phyloP scores from a whole-genome alignment of 2,797 vertebrate genomes.

The Tapera naevia region DNA sequence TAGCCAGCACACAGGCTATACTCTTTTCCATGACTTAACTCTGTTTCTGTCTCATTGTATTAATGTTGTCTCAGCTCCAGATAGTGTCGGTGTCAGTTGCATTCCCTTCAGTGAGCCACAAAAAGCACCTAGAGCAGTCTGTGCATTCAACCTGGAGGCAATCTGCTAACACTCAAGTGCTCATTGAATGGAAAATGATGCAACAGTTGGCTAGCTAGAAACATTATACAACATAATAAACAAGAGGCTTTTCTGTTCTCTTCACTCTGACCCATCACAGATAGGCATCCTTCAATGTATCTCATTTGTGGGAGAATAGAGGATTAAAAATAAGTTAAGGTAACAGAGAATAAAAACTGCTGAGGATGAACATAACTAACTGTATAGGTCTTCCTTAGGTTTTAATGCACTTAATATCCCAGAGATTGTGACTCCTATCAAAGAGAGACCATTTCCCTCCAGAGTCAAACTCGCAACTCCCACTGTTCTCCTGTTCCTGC shows the following conservation, averaged over 20 bases:
- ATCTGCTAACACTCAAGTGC: conserved; percentile 59
- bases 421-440: neutral
- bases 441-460: neutral
- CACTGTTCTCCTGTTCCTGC: too few relatives aligned
- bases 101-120: conserved; percentile 56
- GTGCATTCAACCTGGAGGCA: conserved; percentile 58
- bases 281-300: neutral
- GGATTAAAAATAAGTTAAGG: neutral
- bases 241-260: neutral
- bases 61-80: neutral
- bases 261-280: neutral
- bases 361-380: neutral
- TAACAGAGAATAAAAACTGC: neutral
- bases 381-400: neutral
- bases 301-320: neutral
- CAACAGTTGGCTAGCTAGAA: conserved; percentile 57
- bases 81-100: conserved; percentile 12
- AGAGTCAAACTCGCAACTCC: neutral
- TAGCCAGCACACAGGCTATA: neutral
- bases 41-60: neutral
- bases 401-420: neutral
- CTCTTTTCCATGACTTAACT: neutral
- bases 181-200: conserved; percentile 65
- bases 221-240: conserved; percentile 24
- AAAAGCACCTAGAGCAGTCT: conserved; percentile 61